A percentile compares a stretch with the other conserved stretches of the same genome.
phyloP scores from a whole-genome alignment of 1,140 invertebrate genomes.

The Chironomus tepperi region DNA sequence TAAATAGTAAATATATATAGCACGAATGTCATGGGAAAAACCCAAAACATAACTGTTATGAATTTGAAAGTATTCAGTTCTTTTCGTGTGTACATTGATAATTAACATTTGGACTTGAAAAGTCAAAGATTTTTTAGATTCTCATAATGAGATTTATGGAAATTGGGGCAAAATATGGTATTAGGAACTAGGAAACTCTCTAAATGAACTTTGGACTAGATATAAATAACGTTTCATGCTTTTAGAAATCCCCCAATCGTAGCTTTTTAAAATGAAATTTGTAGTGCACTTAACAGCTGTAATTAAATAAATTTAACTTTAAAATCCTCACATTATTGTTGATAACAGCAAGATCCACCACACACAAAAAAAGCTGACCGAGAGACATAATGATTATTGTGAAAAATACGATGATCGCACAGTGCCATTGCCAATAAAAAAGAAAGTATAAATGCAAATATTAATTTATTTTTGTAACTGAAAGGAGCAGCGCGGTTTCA shows the following conservation, averaged over 20 bases:
- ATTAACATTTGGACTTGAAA: no score
- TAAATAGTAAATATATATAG: background rate
- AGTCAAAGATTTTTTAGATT: no score
- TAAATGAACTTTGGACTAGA: no score
- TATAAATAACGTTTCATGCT: no score
- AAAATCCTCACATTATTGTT: background rate
- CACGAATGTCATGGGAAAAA: background rate
- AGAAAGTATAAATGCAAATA: slow-evolving; percentile 12
- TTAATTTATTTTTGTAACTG: background rate
- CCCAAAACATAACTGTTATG: background rate
- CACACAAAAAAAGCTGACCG: no score
- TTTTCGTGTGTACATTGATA: no score
- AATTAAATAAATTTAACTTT: background rate
- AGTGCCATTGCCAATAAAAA: slow-evolving; percentile 1
- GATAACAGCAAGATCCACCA: background rate
- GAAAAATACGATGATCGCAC: background rate
- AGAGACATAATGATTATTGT: no score
- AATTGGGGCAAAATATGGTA: no score
- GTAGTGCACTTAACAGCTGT: background rate
- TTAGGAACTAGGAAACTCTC: no score
- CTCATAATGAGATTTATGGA: no score
- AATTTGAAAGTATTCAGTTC: no score
- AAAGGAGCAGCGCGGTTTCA: background rate
- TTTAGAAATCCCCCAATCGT: no score
- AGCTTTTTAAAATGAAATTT: background rate